Percentiles rank a stretch among this genome's conserved stretches.
phyloP scores from a whole-genome alignment of 1,140 invertebrate species.

The Ptiloglossa arizonensis region DNA sequence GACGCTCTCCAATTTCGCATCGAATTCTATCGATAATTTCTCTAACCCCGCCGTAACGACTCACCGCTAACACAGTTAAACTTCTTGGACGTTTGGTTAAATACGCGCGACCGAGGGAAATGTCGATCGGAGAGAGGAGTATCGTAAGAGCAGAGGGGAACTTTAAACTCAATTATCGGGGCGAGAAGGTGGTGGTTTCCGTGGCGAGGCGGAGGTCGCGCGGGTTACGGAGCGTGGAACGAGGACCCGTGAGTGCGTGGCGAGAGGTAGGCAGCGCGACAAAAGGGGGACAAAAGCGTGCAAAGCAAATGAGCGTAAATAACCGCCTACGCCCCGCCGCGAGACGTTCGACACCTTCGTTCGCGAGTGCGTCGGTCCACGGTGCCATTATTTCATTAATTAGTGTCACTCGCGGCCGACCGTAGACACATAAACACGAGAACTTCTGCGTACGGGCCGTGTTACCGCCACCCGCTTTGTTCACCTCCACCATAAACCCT shows the following conservation, averaged over 20 bases:
- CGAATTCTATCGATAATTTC: too few species aligned
- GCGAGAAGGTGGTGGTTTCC: constrained; percentile 9
- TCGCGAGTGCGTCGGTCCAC: constrained; percentile 55
- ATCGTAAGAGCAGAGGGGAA: background rate
- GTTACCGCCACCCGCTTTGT: constrained; percentile 68
- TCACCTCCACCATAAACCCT: constrained; percentile 64
- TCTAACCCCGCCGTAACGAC: too few species aligned
- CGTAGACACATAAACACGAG: constrained; percentile 70
- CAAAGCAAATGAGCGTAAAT: constrained; percentile 79
- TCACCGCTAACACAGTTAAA: too few species aligned
- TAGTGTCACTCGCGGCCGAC: constrained; percentile 72
- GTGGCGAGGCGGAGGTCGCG: constrained; percentile 56
- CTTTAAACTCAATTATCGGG: constrained; percentile 27
- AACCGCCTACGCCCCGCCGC: constrained; percentile 74
- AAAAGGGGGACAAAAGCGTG: constrained; percentile 66
- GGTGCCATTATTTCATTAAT: constrained; percentile 78
- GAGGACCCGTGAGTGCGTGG: constrained; percentile 1
- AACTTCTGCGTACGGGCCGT: constrained; percentile 69
- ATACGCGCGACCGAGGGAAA: too few species aligned
- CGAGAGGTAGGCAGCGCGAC: constrained; percentile 30
- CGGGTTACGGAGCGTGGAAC: constrained; percentile 18
- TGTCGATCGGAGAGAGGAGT: too few species aligned
- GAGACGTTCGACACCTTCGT: constrained; percentile 73
- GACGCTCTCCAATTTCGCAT: too few species aligned
- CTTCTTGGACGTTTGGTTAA: too few species aligned